Base-by-base conservation (phyloP, 2,113 vertebrate species). In the Hiodon alosoides region DNA sequence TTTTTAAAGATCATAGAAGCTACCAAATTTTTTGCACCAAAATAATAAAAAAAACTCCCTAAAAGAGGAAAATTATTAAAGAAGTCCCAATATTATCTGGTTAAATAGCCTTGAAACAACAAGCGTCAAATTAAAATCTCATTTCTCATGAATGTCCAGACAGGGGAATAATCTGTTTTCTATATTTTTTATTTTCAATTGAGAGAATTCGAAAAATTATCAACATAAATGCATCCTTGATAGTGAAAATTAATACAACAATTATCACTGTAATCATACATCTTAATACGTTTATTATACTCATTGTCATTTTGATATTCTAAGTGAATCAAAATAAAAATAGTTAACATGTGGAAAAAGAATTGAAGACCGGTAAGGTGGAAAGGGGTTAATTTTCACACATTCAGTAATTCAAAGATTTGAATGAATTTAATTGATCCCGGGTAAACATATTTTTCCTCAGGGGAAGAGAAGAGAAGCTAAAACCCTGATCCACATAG, bases 171-270 rank as follows among this genome's bases (percentile, higher is more conserved):
- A 71, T 54, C 2, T 16, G 61, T 75, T 74, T 73, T 77, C 70
- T 60, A 78, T 73, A 70, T 74, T 62, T 81, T 91, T 90, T 90
- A 89, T 87, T 90, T 82, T 10, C 81, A 83, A 84, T 81, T 78
- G 84, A 86, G 74, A 85, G 84, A 86, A 79, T 74, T 80, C 85
- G 82, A 79, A 87, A 74, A 78, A 76, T 81, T 84, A 85, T 71
- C 75, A 78, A 79, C 77, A 78, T 77, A 82, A 86, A 81, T 82
- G 85, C 86, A 89, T 83, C 71, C 69, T 81, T 73, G 80, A 83
- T 86, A 83, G 81, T 81, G 79, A 78, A 77, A 74, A 67, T 76
- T 67, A 74, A 74, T 67, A 69, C 76, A 79, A 68, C 51, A 57
- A 71, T 68, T 67, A 57, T 52, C 73, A 74, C 47, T 16, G 52